Evolutionary conservation across 2,797 vertebrate genomes (phyloP).

Genomic region (Chelon auratus): DNA sequence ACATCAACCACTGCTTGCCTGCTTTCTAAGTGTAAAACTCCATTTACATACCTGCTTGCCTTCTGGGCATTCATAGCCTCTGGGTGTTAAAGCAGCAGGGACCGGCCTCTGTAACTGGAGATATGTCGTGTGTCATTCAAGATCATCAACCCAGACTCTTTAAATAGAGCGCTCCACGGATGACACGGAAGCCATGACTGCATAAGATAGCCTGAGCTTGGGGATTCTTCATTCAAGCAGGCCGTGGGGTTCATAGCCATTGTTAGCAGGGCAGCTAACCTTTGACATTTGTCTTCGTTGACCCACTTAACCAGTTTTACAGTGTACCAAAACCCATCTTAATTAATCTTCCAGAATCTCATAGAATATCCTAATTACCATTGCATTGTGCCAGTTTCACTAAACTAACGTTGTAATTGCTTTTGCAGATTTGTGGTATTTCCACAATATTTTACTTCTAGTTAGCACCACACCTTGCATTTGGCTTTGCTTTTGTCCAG

Average conservation of each 20-base stretch:
- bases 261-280: constrained; percentile 14
- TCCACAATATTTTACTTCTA: too few relatives aligned
- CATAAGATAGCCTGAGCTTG: constrained; percentile 55
- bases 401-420: too few relatives aligned
- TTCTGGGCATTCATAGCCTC: constrained; percentile 38
- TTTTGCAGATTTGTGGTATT: too few relatives aligned
- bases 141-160: constrained; percentile 67
- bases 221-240: constrained; percentile 27
- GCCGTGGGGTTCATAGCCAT: constrained; percentile 13
- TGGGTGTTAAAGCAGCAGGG: constrained; percentile 37
- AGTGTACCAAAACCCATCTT: too few relatives aligned
- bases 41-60: constrained; percentile 59
- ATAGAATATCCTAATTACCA: too few relatives aligned
- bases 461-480: too few relatives aligned
- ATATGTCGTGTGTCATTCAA: constrained; percentile 78
- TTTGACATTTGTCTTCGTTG: constrained; percentile 17
- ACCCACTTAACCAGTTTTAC: too few relatives aligned
- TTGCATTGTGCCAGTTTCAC: too few relatives aligned
- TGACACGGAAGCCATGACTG: constrained; percentile 56
- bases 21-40: constrained; percentile 58
- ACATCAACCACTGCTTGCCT: constrained; percentile 25
- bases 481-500: too few relatives aligned
- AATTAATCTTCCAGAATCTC: too few relatives aligned
- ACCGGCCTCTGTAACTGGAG: constrained; percentile 78
- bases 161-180: constrained; percentile 73